Conservation (phyloP, 2,113 vertebrate species). For the Engystomops pustulosus region DNA sequence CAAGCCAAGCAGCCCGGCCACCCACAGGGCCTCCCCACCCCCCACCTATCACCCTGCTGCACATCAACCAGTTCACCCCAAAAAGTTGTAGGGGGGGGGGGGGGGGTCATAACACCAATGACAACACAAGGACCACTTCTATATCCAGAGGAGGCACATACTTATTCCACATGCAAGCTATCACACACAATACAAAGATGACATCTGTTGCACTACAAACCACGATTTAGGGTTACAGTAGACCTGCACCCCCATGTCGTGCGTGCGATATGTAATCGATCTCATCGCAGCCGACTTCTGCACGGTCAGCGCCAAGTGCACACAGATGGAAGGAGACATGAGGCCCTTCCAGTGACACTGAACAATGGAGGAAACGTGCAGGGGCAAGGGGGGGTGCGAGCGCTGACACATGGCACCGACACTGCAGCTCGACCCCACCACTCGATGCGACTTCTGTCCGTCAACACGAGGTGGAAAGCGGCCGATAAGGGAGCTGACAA, state of each 20-base stretch:
- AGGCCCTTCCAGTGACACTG: background rate
- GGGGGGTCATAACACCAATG: too few species aligned
- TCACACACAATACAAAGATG: background rate
- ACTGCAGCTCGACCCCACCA: background rate
- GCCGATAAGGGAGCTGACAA: background rate
- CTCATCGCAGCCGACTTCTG: too few species aligned
- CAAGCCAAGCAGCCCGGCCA: slow-evolving; percentile 45
- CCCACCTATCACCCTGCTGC: background rate
- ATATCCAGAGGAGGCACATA: too few species aligned
- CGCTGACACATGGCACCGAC: slow-evolving; percentile 31
- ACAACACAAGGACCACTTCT: too few species aligned
- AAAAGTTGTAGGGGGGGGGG: background rate
- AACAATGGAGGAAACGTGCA: slow-evolving; percentile 35
- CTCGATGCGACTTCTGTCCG: background rate
- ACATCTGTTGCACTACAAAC: background rate
- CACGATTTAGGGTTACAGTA: background rate
- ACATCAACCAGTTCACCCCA: background rate
- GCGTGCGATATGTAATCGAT: too few species aligned
- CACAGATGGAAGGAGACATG: background rate
- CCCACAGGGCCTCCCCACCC: background rate
- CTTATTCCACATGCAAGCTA: background rate
- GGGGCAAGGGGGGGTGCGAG: background rate
- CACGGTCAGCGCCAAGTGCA: too few species aligned
- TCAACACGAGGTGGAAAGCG: accelerated
- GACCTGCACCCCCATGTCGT: too few species aligned